Base-by-base conservation (phyloP, 2,797 vertebrate species). In the Garrulus glandarius region DNA sequence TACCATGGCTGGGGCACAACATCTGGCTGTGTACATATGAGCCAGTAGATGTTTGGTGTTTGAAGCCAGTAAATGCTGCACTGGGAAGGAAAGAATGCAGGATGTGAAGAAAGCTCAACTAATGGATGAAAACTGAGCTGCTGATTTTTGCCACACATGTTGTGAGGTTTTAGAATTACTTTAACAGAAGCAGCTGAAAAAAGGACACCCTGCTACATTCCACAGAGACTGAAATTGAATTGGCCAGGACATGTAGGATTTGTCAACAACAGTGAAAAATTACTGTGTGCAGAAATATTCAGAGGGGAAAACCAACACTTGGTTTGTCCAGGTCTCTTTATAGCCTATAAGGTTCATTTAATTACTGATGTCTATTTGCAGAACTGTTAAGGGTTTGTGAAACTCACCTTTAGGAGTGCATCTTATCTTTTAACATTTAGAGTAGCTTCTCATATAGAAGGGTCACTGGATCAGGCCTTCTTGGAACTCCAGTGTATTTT, bases 11-110 rank as follows among this genome's bases (percentile, higher is more conserved):
- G 55, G 27, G 36, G 15, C 15, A 61, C 9, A 76, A 12, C 12
- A 34, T 52, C 27, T 83, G 16, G 1, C 14, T 57, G 20, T 60
- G 29, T 32, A 44, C 5, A 2, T 74, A n/a, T 5, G 0, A 2
- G 11, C 41, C 41, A 17, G 15, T 16, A 41, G 41, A 17, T 41
- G 41, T 41, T 41, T 41, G 41, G 7, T 39, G 8, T 55, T 37
- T 84, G 64, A 67, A 67, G 26, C 11, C 23, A 36, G 30, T 9
- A 60, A 27, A 19, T 65, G 37, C 34, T 56, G 49, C 5, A 13
- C 2, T 32, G 29, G 18, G 10, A 76, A 63, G 36, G 37, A 60
- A 81, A 37, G 24, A 55, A 77, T 17, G 27, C 13, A 65, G 36
- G 43, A 47, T 1, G 0, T 24, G 5, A 41, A 59, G 34, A 71